Conservation (phyloP, 2,113 vertebrate species). For the Coregonus clupeaformis region DNA sequence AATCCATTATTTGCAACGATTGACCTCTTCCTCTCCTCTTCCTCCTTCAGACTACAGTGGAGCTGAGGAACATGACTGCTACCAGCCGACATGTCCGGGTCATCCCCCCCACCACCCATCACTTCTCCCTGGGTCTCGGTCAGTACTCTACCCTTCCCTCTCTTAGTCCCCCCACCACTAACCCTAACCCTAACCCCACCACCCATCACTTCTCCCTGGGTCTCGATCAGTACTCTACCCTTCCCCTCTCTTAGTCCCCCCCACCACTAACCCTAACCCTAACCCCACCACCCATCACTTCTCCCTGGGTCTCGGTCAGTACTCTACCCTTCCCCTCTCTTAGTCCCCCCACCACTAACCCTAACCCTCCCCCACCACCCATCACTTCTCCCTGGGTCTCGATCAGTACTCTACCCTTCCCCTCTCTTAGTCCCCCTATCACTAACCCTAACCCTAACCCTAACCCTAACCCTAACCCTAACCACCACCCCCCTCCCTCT, state of each 20-base stretch:
- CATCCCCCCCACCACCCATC: conserved; percentile 81
- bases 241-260: no score
- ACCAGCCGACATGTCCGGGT: conserved; percentile 80
- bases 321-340: conserved; percentile 68
- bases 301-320: conserved; percentile 84
- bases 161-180: neutral
- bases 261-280: conserved; percentile 63
- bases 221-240: conserved; percentile 76
- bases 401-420: conserved; percentile 82
- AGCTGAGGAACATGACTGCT: conserved; percentile 84
- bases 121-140: conserved; percentile 87
- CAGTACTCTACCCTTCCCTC: conserved; percentile 44
- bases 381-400: conserved; percentile 82
- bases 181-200: conserved; percentile 67
- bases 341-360: neutral
- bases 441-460: conserved; percentile 42
- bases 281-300: conserved; percentile 86
- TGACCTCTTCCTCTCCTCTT: neutral
- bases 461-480: conserved; percentile 85
- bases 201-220: conserved; percentile 83
- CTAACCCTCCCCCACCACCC: conserved; percentile 61
- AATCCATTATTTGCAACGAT: neutral
- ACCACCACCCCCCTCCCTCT: conserved; percentile 84
- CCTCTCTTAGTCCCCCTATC: conserved; percentile 27
- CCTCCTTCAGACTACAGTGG: conserved; percentile 75